Evolutionary conservation across 2,888 invertebrate genomes (phyloP), one percentile per base, ranked within the genome.

Genomic region (Anagyrus pseudococci): DNA sequence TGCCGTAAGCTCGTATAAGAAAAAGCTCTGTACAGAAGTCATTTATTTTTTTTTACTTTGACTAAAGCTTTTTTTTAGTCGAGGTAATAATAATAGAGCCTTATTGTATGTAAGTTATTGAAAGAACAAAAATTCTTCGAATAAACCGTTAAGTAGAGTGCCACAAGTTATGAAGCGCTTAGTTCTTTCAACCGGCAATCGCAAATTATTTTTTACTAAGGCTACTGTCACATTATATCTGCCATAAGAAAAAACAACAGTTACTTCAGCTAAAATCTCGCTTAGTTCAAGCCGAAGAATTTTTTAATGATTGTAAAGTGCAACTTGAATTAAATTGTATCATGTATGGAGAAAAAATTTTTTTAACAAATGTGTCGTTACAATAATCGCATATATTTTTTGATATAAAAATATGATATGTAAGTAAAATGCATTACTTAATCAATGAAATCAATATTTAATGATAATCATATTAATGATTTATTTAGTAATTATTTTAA

Each of bases 21-120:
- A 62, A 52, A 62, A 64, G 61, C 67, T 67, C 69, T 72, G 71
- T 72, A 72, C 71, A 72, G 69, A 70, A 70, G 70, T 72, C 65
- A 67, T 65, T 65, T 62, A 50, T 65, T 65, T 67, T 64, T 49
- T 43, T 17, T 3, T 67, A 67, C 54, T 62, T 62, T 62, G 59
- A 60, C 62, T 62, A 65, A 58, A n/a, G 48, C 47, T 52, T 63
- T 66, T 60, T 53, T 54, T 56, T 58, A 67, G 61, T 43, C 58
- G 40, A 64, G 55, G 58, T 58, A 64, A 66, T 49, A 44, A 61
- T 62, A 64, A 61, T 62, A 64, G 58, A 64, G 64, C 61, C 67
- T 67, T 67, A 64, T 62, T 33, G 52, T 56, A 56, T 48, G 58
- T 67, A 64, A 58, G 55, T 58, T 67, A 66, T 54, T 60, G 17